These are phyloP conservation scores for Peromyscus maniculatus DNA, from an alignment of 2,113 vertebrate species.

Conservation along the genomic window DNA sequence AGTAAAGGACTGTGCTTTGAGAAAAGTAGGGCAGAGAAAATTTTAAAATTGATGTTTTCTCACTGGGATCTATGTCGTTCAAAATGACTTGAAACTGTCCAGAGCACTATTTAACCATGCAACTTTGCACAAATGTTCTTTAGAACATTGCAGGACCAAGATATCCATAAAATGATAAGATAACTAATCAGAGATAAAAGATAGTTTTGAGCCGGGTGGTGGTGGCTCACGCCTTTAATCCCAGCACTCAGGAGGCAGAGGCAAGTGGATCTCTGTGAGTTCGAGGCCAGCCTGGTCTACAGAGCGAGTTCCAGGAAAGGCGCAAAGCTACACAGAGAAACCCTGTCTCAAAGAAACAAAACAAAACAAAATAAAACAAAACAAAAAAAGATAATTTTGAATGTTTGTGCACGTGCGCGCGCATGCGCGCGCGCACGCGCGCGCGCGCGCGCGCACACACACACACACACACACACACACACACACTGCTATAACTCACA, in stretches of 20 bases:
- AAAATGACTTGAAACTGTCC: background rate
- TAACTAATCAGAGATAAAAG: background rate
- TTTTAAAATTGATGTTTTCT: background rate
- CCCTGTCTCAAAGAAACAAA: too few species aligned
- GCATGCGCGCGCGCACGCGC: too few species aligned
- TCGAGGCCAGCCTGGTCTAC: too few species aligned
- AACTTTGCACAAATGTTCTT: background rate
- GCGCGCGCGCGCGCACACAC: too few species aligned
- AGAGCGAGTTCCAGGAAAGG: too few species aligned
- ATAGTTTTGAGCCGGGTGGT: background rate
- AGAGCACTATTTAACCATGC: background rate
- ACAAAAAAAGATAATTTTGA: too few species aligned
- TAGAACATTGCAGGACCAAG: background rate
- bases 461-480: background rate
- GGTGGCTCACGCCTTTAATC: too few species aligned
- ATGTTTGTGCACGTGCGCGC: too few species aligned
- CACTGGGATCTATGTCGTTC: background rate
- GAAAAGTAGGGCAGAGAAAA: background rate
- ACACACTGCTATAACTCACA: background rate
- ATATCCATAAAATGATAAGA: background rate
- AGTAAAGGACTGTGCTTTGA: background rate
- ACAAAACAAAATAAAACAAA: too few species aligned
- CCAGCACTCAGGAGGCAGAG: too few species aligned
- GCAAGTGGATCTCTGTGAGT: too few species aligned
- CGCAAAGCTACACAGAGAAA: too few species aligned